Percentiles rank a stretch among this genome's conserved stretches.
Evolutionary conservation across 2,888 invertebrate species (phyloP).

Genomic region (Hydrotaea diabolus): DNA sequence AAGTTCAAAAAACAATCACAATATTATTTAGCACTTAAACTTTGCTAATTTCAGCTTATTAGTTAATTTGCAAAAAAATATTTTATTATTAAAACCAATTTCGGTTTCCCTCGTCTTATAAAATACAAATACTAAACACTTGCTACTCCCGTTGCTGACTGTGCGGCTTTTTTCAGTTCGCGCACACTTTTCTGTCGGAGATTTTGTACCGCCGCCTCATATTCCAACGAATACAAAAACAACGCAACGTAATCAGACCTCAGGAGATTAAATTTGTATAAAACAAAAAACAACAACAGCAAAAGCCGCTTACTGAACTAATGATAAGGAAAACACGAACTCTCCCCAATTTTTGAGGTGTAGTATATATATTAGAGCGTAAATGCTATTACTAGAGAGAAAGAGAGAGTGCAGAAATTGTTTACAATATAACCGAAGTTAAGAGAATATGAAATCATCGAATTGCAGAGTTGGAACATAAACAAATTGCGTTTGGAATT

Average conservation of each 20-base stretch:
- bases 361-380: not conserved
- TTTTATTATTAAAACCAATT: not conserved
- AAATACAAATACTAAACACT: slow-evolving; percentile 42
- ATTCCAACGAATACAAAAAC: slow-evolving; percentile 37
- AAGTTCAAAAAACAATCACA: not conserved
- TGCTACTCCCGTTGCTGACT: slow-evolving; percentile 55
- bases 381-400: not conserved
- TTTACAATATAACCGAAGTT: not conserved
- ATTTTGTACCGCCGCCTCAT: slow-evolving; percentile 43
- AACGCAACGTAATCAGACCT: slow-evolving; percentile 45
- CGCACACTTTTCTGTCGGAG: slow-evolving; percentile 11
- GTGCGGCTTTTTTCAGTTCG: slow-evolving; percentile 36
- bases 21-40: slow-evolving; percentile 8
- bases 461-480: not conserved
- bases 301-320: slow-evolving; percentile 14
- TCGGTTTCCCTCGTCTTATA: slow-evolving; percentile 13
- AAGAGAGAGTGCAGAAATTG: not conserved
- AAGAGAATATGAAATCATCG: not conserved
- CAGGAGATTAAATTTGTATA: slow-evolving; percentile 55
- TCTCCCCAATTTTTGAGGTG: not conserved
- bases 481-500: too few species aligned
- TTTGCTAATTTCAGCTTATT: slow-evolving; percentile 22
- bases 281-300: slow-evolving; percentile 36
- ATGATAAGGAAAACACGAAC: not conserved
- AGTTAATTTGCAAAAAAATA: slow-evolving; percentile 12